Percentiles rank a stretch among this genome's conserved stretches.
Conservation (phyloP, 2,113 vertebrate species). For the Phaethon lepturus region DNA sequence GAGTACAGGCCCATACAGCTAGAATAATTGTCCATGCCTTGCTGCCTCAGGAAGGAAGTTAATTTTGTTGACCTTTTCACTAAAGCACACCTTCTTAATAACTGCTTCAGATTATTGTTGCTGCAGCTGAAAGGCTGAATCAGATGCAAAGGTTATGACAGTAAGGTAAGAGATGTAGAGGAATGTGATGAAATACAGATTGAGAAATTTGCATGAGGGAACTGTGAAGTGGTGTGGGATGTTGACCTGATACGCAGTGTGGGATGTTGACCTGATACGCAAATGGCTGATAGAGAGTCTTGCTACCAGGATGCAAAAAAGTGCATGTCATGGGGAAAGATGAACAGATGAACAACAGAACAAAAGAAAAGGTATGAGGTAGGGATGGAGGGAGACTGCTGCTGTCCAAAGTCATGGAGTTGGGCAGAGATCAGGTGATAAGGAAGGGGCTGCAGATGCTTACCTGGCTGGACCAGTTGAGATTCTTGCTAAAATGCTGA, state of each 20-base stretch:
- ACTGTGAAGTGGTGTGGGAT: accelerated
- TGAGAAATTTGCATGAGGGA: not conserved
- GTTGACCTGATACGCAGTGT: not conserved
- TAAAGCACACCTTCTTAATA: not conserved
- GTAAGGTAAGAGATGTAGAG: not conserved
- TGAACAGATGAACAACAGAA: not conserved
- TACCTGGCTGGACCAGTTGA: not conserved
- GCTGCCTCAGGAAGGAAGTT: not conserved
- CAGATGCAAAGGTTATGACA: not conserved
- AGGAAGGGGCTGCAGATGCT: not conserved
- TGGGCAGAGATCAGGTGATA: not conserved
- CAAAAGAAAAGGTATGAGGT: not conserved
- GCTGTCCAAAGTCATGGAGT: not conserved
- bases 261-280: not conserved
- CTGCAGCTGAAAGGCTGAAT: not conserved
- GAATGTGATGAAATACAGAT: not conserved
- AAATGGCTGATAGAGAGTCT: not conserved
- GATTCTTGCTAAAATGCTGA: not conserved
- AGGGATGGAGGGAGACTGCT: not conserved
- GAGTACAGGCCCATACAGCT: not conserved
- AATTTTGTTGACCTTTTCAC: not conserved
- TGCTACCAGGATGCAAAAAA: not conserved
- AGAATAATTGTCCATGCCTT: not conserved
- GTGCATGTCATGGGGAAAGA: accelerated
- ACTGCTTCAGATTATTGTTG: not conserved